Evolutionary conservation across 2,888 invertebrate species (phyloP), one percentile per base, ranked within the genome.

Genomic region (Horisme vitalbata): DNA sequence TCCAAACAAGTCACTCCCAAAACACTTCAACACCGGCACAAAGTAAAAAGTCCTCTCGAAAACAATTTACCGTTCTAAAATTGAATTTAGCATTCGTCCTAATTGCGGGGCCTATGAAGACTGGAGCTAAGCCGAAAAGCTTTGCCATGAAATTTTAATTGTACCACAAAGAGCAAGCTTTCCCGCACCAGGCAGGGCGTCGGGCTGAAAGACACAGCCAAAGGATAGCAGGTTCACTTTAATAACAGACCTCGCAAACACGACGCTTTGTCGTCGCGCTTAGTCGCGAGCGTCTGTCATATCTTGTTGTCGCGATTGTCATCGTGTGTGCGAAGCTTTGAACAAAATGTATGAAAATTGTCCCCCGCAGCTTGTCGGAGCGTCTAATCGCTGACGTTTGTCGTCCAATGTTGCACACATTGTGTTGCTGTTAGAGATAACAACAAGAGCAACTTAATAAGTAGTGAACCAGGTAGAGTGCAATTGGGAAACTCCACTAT

Each of bases 81-180:
- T 55, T 55, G 30, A 52, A 55, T 54, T 55, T 36, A 41, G 49
- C 41, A 46, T 52, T 52, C 45, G 48, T 51, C 38, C 51, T 58
- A 53, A 58, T 58, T 57, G 57, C 46, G 27, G 43, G 47, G 37
- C 58, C 58, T 58, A 55, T 49, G 53, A 55, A 54, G 50, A 44
- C 46, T 44, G 41, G 45, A 47, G 44, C 44, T 52, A 67, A 68
- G 61, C 61, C 64, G 59, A 65, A 70, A 66, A 71, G 68, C 68
- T 63, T 71, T 73, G 56, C 61, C 54, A 61, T 71, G 63, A 69
- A 75, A 76, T 74, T 79, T 79, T 80, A 79, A 79, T 77, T 77
- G 69, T 64, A 64, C 76, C 73, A 62, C 78, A 75, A 78, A 73
- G 71, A 69, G 62, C 50, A 55, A 55, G 55, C 58, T 45, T 46